These are phyloP conservation scores for Drosophila suzukii DNA, from an alignment of 1,140 invertebrate species.

Conservation along the genomic window DNA sequence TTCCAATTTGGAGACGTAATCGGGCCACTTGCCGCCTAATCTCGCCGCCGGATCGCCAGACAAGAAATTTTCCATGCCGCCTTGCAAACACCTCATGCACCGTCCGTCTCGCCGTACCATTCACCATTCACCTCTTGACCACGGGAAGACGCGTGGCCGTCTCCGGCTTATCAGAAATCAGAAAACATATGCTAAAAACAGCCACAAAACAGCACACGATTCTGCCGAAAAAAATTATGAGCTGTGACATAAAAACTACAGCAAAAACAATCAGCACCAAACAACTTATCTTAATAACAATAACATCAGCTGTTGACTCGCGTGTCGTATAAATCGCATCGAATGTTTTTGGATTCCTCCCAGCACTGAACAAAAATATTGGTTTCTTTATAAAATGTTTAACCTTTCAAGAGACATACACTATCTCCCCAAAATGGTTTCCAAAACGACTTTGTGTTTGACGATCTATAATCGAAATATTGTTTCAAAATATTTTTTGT, in stretches of 20 bases:
- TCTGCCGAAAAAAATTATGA: constrained; percentile 11
- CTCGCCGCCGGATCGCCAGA: constrained; percentile 43
- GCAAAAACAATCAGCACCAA: constrained; percentile 18
- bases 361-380: constrained; percentile 11
- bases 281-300: constrained; percentile 53
- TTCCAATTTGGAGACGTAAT: constrained; percentile 51
- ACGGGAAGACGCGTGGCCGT: constrained; percentile 63
- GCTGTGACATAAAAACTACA: constrained; percentile 9
- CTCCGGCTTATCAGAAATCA: constrained; percentile 66
- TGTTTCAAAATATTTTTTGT: too few relatives aligned
- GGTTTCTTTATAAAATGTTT: neutral
- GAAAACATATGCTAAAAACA: constrained; percentile 48
- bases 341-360: constrained; percentile 59
- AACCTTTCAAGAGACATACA: too few relatives aligned
- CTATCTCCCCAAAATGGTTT: too few relatives aligned
- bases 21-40: constrained; percentile 48
- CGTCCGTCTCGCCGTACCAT: constrained; percentile 16
- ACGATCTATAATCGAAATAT: too few relatives aligned
- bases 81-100: constrained; percentile 58
- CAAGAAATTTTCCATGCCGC: constrained; percentile 62
- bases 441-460: too few relatives aligned
- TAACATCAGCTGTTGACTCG: constrained; percentile 66
- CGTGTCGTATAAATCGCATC: constrained; percentile 66
- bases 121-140: constrained; percentile 42
- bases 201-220: constrained; percentile 13